These are phyloP conservation scores for Metaphire vulgaris DNA, from an alignment of 1,140 invertebrate genomes.

Conservation along the genomic window DNA sequence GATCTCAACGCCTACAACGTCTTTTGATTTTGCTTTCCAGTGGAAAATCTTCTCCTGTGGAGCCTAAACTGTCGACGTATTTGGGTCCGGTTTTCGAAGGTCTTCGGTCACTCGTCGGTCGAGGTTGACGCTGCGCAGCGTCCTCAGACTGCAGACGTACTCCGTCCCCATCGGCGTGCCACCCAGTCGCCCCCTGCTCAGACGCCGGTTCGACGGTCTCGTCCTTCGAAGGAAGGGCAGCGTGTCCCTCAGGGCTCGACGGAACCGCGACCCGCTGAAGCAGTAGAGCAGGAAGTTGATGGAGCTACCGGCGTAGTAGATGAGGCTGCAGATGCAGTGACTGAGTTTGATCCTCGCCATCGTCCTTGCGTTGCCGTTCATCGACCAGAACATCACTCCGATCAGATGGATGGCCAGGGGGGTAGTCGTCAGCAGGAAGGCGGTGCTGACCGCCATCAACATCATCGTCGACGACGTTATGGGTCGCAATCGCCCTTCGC, in stretches of 20 bases:
- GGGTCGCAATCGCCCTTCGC: slow-evolving; percentile 12
- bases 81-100: too few relatives aligned
- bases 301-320: slow-evolving; percentile 73
- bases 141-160: neutral
- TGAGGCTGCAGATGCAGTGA: slow-evolving; percentile 57
- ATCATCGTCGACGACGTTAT: slow-evolving; percentile 34
- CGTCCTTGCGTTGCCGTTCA: slow-evolving; percentile 29
- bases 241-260: slow-evolving; percentile 36
- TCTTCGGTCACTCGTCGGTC: neutral
- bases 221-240: neutral
- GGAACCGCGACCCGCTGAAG: slow-evolving; percentile 71
- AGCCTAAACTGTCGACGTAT: too few relatives aligned
- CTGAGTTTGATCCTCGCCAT: slow-evolving; percentile 40
- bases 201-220: neutral
- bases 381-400: neutral
- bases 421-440: slow-evolving; percentile 38
- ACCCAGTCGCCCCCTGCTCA: neutral
- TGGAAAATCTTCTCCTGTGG: too few relatives aligned
- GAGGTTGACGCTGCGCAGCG: neutral
- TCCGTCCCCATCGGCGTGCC: neutral
- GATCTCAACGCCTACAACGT: too few relatives aligned
- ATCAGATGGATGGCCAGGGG: slow-evolving; percentile 38
- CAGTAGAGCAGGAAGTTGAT: slow-evolving; percentile 79
- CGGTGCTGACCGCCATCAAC: slow-evolving; percentile 34
- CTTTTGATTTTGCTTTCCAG: too few relatives aligned